phyloP scores from a whole-genome alignment of 2,888 invertebrate genomes.

The Tuberolachnus salignus region DNA sequence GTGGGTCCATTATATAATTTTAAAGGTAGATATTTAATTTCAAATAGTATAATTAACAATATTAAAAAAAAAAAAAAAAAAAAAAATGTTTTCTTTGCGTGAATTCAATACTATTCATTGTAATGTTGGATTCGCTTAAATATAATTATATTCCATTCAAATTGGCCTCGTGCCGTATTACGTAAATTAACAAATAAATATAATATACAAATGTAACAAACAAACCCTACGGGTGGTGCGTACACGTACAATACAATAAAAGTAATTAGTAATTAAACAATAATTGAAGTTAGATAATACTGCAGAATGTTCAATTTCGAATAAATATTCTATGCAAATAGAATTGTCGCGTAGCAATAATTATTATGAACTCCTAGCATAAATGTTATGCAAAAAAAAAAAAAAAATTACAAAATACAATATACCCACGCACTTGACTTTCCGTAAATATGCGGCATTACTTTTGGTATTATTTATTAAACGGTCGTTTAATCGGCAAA shows the following conservation, averaged over 20 bases:
- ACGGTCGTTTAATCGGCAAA: too few species aligned
- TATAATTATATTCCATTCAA: too few species aligned
- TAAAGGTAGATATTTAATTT: conserved; percentile 75
- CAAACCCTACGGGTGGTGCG: neutral
- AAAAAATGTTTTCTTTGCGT: too few species aligned
- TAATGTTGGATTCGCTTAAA: too few species aligned
- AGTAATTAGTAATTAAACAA: conserved; percentile 8
- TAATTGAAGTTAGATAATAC: neutral
- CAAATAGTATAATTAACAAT: neutral
- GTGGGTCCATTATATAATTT: conserved; percentile 85
- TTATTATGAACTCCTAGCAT: neutral
- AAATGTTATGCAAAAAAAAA: neutral
- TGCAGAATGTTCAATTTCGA: conserved; percentile 10
- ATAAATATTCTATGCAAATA: conserved; percentile 3
- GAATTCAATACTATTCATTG: too few species aligned
- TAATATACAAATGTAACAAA: neutral
- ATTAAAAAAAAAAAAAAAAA: too few species aligned
- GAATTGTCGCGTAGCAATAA: conserved; percentile 29
- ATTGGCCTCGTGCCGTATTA: too few species aligned
- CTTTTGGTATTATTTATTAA: neutral
- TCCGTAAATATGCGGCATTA: conserved; percentile 2
- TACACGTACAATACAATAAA: neutral
- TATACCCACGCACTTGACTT: conserved; percentile 1
- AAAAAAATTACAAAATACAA: neutral
- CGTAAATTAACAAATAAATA: too few species aligned